Percentiles rank a stretch among this genome's conserved stretches.
These are phyloP conservation scores for Hemitrygon akajei DNA, from an alignment of 2,797 vertebrate genomes.

Conservation along the genomic window DNA sequence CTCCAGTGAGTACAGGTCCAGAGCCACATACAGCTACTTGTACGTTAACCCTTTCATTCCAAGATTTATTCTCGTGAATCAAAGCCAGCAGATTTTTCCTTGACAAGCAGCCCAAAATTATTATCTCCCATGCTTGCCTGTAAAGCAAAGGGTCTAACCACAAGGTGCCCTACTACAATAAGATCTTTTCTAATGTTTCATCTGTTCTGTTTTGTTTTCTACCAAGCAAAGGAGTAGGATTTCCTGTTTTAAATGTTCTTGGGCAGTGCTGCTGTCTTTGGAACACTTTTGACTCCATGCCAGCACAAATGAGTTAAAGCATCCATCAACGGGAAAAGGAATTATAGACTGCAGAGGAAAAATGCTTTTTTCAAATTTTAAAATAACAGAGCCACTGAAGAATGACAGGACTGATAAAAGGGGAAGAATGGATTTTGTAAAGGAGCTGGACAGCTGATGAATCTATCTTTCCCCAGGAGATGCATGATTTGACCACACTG, in stretches of 20 bases:
- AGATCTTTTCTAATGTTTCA: neutral
- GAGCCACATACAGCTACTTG: too few species aligned
- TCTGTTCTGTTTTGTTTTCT: neutral
- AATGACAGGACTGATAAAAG: conserved; percentile 24
- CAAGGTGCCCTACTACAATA: neutral
- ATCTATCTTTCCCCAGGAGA: conserved; percentile 4
- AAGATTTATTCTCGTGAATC: too few species aligned
- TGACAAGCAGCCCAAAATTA: too few species aligned
- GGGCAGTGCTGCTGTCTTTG: neutral
- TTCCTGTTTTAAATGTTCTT: neutral
- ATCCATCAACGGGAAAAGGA: neutral
- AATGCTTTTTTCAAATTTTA: neutral
- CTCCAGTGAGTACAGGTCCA: too few species aligned
- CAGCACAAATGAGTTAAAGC: neutral
- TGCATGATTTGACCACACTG: conserved; percentile 17
- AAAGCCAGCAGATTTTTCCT: too few species aligned
- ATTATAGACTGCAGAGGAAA: neutral
- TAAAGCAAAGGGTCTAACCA: neutral
- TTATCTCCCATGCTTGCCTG: too few species aligned
- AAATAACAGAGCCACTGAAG: conserved; percentile 3
- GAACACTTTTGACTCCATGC: neutral
- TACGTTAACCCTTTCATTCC: too few species aligned
- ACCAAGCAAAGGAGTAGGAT: neutral
- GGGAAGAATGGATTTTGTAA: neutral
- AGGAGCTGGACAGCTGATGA: neutral